Base-by-base conservation (phyloP, 1,140 invertebrate species). In the Araneus ventricosus region DNA sequence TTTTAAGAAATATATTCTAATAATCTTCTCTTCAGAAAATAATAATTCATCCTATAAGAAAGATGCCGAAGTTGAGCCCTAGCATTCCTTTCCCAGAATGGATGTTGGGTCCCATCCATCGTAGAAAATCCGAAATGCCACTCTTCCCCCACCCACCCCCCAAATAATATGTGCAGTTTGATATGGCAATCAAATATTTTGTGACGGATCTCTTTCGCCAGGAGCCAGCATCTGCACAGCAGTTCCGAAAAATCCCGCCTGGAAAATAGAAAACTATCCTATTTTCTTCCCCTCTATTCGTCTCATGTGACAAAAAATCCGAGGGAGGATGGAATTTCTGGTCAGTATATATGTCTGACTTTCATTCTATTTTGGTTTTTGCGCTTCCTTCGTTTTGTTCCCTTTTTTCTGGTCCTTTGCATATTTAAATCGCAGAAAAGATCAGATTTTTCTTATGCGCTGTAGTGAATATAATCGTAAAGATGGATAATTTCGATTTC, bases 181-280 rank as follows among this genome's bases (percentile, higher is more conserved):
- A 84, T 84, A 84, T 52, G 45, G 82, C 82, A 84, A 84, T 84
- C 82, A 84, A 84, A 84, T 84, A 84, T 84, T 84, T 84, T 57
- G 39, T 84, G 82, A 57, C 82, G 82, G 39, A 84, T 84, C 82
- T 41, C 27, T 84, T 52, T 45, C 82, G 45, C 45, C 4, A 57
- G 80, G 45, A 41, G 45, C 22, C 52, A 41, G 41, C 45, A 52
- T 24, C 82, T 45, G 45, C n/a, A 45, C 24, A 75, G 70, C 70
- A 75, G 45, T 57, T 84, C 45, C 39, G 20, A n/a, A 84, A 75
- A 75, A 75, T 75, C 30, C 14, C 20, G 34, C 27, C 17, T 37
- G 30, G 82, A 45, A 84, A 84, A 84, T 84, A 84, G 82, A 84
- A 84, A 84, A 84, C 82, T 84, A 84, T 84, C 82, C 82, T n/a